phyloP scores from a whole-genome alignment of 1,140 invertebrate species.

The Lepidostoma basale region DNA sequence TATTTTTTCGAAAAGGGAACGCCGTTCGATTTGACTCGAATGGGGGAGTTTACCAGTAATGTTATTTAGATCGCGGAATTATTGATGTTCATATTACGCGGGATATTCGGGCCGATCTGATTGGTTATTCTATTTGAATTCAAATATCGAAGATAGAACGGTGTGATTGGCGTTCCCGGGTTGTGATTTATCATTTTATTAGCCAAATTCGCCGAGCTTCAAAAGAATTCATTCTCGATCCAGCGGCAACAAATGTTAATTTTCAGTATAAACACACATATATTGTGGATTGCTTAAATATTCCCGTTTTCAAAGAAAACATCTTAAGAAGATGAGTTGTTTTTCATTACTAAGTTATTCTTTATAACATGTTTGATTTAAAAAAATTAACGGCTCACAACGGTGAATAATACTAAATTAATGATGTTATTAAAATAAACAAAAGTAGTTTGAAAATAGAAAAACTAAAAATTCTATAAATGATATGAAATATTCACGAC shows the following conservation, averaged over 20 bases:
- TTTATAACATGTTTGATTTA: too few relatives aligned
- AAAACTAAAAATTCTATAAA: too few relatives aligned
- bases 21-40: neutral
- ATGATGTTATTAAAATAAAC: too few relatives aligned
- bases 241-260: neutral
- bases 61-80: conserved; percentile 11
- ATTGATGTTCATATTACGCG: neutral
- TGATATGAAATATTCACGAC: too few relatives aligned
- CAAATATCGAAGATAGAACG: neutral
- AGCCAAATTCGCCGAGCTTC: neutral
- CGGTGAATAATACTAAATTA: too few relatives aligned
- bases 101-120: neutral
- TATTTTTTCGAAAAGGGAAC: neutral
- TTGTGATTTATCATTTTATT: conserved; percentile 6
- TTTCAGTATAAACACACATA: too few relatives aligned
- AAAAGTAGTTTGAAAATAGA: too few relatives aligned
- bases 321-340: too few relatives aligned
- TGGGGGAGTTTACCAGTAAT: neutral
- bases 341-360: too few relatives aligned
- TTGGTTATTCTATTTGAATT: conserved; percentile 14
- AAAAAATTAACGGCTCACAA: too few relatives aligned
- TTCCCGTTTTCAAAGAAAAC: too few relatives aligned
- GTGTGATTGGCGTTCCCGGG: neutral
- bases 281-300: too few relatives aligned
- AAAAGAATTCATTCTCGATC: neutral